These are phyloP conservation scores for Gobionotothen gibberifrons DNA, from an alignment of 2,797 vertebrate genomes.

Conservation along the genomic window DNA sequence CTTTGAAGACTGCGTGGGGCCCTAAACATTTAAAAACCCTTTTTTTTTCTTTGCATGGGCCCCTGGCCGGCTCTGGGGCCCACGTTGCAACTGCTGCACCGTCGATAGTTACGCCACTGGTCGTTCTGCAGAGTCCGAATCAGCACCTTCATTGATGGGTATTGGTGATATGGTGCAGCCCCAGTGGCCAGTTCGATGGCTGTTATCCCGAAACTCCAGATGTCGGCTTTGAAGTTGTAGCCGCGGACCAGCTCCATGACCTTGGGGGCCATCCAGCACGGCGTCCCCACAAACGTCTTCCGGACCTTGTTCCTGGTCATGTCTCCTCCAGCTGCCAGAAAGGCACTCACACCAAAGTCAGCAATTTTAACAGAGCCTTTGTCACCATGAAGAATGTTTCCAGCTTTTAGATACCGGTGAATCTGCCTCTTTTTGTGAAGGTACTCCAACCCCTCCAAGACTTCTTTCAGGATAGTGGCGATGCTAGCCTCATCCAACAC, in stretches of 20 bases:
- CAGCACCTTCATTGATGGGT: slow-evolving; percentile 92
- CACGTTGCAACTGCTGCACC: too few species aligned
- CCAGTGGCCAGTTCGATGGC: slow-evolving; percentile 96
- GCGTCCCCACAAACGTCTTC: slow-evolving; percentile 96
- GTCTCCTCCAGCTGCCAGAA: slow-evolving; percentile 94
- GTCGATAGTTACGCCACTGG: too few species aligned
- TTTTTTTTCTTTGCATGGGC: too few species aligned
- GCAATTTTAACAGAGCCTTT: slow-evolving; percentile 96
- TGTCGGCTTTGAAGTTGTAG: slow-evolving; percentile 97
- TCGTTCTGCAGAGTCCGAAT: too few species aligned
- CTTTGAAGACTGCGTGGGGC: too few species aligned
- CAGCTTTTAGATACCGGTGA: slow-evolving; percentile 96
- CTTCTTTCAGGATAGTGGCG: slow-evolving; percentile 92
- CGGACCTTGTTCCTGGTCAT: slow-evolving; percentile 97
- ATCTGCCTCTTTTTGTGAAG: slow-evolving; percentile 97
- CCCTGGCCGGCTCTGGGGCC: too few species aligned
- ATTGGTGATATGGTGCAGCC: slow-evolving; percentile 96
- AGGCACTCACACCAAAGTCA: slow-evolving; percentile 96
- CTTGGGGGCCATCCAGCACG: slow-evolving; percentile 98
- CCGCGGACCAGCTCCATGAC: slow-evolving; percentile 97
- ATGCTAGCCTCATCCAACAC: slow-evolving; percentile 94
- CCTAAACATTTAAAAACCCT: too few species aligned
- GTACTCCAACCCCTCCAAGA: slow-evolving; percentile 94
- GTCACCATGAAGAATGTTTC: slow-evolving; percentile 95
- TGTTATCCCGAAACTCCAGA: slow-evolving; percentile 97